Evolutionary conservation across 2,797 vertebrate genomes (phyloP).

Genomic region (Cottoperca gobio): DNA sequence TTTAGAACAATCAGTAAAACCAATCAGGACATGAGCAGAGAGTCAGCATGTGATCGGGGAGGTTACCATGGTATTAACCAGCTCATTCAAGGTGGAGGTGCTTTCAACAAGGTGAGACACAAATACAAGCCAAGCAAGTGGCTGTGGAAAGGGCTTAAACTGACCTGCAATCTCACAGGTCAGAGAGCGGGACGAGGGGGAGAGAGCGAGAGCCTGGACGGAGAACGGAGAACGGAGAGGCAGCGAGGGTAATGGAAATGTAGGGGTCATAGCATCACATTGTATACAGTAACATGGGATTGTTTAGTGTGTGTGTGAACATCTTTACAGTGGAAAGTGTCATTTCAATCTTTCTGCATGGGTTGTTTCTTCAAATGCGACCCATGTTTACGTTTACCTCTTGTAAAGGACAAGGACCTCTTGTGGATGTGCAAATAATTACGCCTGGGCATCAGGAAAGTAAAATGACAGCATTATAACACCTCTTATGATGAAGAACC

Average conservation of each 20-base stretch:
- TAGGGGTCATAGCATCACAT: slow-evolving; percentile 64
- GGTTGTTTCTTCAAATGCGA: neutral
- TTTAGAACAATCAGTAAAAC: slow-evolving; percentile 69
- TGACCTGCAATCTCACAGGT: slow-evolving; percentile 76
- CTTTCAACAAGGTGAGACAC: slow-evolving; percentile 47
- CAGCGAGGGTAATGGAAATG: slow-evolving; percentile 66
- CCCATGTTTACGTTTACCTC: neutral
- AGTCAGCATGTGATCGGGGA: slow-evolving; percentile 65
- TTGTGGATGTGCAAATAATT: neutral
- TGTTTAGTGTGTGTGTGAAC: slow-evolving; percentile 16
- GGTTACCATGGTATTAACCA: slow-evolving; percentile 69
- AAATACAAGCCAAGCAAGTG: slow-evolving; percentile 52
- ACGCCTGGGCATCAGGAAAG: neutral
- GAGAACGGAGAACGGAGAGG: slow-evolving; percentile 18
- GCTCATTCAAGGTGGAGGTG: slow-evolving; percentile 52
- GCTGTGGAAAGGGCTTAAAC: slow-evolving; percentile 67
- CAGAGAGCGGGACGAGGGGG: slow-evolving; percentile 49
- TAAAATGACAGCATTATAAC: neutral
- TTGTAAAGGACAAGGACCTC: neutral
- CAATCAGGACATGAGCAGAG: slow-evolving; percentile 64
- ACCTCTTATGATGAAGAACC: neutral
- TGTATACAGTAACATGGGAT: slow-evolving; percentile 13
- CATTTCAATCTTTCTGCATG: slow-evolving; percentile 6
- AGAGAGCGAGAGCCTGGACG: slow-evolving; percentile 29
- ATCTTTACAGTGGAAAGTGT: neutral